Conservation (phyloP, 2,113 vertebrate species). For the Alaudala cheleensis region DNA sequence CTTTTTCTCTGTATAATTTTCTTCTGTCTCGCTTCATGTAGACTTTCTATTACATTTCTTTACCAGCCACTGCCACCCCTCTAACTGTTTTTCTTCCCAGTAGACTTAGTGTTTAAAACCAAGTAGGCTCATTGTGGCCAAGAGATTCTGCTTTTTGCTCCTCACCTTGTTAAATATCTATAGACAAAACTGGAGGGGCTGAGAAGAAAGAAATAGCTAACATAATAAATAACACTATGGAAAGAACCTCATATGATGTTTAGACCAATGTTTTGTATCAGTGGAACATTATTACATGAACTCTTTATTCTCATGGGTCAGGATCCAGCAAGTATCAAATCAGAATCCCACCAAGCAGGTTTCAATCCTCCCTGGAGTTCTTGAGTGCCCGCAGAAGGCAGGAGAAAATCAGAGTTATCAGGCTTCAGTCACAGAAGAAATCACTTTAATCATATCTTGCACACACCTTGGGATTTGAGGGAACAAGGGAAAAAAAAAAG, state of each 20-base stretch:
- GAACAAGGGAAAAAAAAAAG: neutral
- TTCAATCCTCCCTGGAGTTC: neutral
- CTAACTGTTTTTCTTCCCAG: neutral
- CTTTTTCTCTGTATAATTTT: slow-evolving; percentile 25
- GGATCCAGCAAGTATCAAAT: neutral
- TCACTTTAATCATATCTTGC: neutral
- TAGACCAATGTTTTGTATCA: neutral
- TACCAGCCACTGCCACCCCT: neutral
- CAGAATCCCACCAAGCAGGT: neutral
- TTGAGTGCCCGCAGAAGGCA: neutral
- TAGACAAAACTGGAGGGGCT: neutral
- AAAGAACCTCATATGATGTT: neutral
- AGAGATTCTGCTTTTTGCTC: neutral
- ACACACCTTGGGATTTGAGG: neutral
- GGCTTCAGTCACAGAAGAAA: neutral
- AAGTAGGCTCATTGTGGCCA: neutral
- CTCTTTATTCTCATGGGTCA: neutral
- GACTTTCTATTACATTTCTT: neutral
- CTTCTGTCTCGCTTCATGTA: neutral
- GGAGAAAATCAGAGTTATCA: neutral
- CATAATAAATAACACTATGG: neutral
- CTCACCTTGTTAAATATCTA: neutral
- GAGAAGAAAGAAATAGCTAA: neutral
- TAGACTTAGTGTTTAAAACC: neutral
- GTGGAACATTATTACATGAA: neutral